Base-by-base conservation (phyloP, 2,797 vertebrate genomes). In the Melanotaenia trifasciata region DNA sequence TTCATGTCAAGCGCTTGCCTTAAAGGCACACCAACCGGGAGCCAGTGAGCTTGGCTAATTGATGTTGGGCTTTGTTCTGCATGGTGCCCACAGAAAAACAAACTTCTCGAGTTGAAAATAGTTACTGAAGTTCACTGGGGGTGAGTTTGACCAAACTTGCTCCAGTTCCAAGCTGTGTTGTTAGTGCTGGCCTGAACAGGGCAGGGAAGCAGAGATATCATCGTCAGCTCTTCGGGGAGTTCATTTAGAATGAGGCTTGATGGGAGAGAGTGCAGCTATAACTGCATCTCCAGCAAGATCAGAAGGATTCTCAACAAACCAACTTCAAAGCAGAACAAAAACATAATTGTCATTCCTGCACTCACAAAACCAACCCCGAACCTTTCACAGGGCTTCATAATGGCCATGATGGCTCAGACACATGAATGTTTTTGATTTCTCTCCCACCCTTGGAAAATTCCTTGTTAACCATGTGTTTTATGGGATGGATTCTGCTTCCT, bases 31-130 rank as follows among this genome's bases (percentile, higher is more conserved):
- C 79, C 78, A 80, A 85, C 81, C 80, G 84, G 79, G 79, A 87
- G 81, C 78, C 84, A 81, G 72, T 70, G 73, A 80, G 81, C 81
- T 83, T 73, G 30, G 79, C 78, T 89, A 86, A 87, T 89, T 89
- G 85, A 86, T 78, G 84, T 62, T 56, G 32, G 79, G 70, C 86
- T 87, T 84, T 84, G 84, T 87, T 87, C 85, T 86, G 78, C 78
- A 64, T 72, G 62, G 26, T 75, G 65, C 71, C 58, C 65, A 38
- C 74, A 80, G 68, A 78, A 83, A 85, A 78, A 85, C 70, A 81
- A 78, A 80, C 54, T 47, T 68, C 63, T 61, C 9, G 1, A 67
- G 57, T 70, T 74, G 72, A 76, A 81, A 72, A 70, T 64, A 76
- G 71, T 54, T 58, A 30, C 45, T 70, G 36, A 72, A 70, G 76